Percentiles rank a stretch among this genome's conserved stretches.
Conservation (phyloP, 2,113 vertebrate genomes). For the Paralichthys olivaceus region DNA sequence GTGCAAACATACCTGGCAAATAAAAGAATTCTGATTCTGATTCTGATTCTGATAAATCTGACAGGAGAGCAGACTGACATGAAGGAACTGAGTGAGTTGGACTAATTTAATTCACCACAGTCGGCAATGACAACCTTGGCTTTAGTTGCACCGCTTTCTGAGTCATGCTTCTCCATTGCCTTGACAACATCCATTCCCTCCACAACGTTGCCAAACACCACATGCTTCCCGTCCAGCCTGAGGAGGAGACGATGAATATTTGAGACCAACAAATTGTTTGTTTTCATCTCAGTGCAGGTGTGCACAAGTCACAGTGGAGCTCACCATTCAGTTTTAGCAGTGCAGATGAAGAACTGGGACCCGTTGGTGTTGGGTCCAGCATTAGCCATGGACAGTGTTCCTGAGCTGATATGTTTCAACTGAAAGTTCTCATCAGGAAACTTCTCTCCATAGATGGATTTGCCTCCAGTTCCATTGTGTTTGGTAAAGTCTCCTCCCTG, state of each 20-base stretch:
- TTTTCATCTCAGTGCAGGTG: not conserved
- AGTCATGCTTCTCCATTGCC: slow-evolving; percentile 85
- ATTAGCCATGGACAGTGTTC: slow-evolving; percentile 95
- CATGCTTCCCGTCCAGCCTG: slow-evolving; percentile 94
- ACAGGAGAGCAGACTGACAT: not conserved
- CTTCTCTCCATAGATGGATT: slow-evolving; percentile 93
- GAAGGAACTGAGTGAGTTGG: not conserved
- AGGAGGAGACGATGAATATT: not conserved
- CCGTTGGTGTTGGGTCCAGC: slow-evolving; percentile 94
- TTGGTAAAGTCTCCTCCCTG: slow-evolving; percentile 96
- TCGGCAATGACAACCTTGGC: slow-evolving; percentile 87
- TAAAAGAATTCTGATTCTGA: too few species aligned
- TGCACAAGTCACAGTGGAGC: slow-evolving; percentile 21
- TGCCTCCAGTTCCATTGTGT: slow-evolving; percentile 93
- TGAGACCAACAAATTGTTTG: not conserved
- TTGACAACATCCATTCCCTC: slow-evolving; percentile 87
- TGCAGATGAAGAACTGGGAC: slow-evolving; percentile 98
- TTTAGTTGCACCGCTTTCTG: slow-evolving; percentile 82
- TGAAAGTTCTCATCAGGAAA: slow-evolving; percentile 95
- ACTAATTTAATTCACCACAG: slow-evolving; percentile 82
- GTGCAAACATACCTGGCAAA: too few species aligned
- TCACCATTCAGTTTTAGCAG: slow-evolving; percentile 91
- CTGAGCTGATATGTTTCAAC: slow-evolving; percentile 87
- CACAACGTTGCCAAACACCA: slow-evolving; percentile 90
- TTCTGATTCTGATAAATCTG: too few species aligned